Conservation (phyloP, 2,113 vertebrate genomes). For the Amphiprion ocellaris region DNA sequence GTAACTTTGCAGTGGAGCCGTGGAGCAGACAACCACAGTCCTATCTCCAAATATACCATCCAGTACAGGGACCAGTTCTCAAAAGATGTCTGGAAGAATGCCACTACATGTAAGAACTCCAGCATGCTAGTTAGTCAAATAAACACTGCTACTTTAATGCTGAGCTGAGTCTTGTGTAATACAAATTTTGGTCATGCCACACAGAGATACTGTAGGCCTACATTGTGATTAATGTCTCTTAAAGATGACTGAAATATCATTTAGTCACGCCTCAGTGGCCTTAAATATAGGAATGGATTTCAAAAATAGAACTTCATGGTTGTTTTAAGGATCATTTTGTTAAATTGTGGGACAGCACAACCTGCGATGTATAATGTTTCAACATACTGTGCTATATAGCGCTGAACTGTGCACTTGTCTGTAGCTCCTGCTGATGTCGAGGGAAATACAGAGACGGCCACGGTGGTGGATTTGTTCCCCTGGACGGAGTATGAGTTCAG, state of each 20-base stretch:
- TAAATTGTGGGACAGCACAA: background rate
- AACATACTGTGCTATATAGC: background rate
- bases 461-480: constrained; percentile 91
- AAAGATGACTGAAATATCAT: constrained; percentile 41
- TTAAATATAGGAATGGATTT: constrained; percentile 31
- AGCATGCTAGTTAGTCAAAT: constrained; percentile 27
- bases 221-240: constrained; percentile 28
- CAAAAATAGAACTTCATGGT: constrained; percentile 31
- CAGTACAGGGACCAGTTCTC: constrained; percentile 88
- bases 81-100: constrained; percentile 90
- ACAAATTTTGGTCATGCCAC: constrained; percentile 34
- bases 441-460: constrained; percentile 92
- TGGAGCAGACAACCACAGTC: constrained; percentile 96
- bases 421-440: constrained; percentile 91
- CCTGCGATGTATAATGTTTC: constrained; percentile 20
- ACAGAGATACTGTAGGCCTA: constrained; percentile 25
- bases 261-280: constrained; percentile 10
- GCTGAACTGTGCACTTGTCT: constrained; percentile 21
- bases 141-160: constrained; percentile 34
- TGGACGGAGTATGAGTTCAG: constrained; percentile 99
- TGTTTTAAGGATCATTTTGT: constrained; percentile 38
- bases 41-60: constrained; percentile 96
- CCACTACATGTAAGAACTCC: constrained; percentile 88
- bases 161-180: constrained; percentile 26
- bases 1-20: constrained; percentile 93